These are phyloP conservation scores for Esox masquinongy DNA, from an alignment of 2,797 vertebrate species.

Conservation along the genomic window DNA sequence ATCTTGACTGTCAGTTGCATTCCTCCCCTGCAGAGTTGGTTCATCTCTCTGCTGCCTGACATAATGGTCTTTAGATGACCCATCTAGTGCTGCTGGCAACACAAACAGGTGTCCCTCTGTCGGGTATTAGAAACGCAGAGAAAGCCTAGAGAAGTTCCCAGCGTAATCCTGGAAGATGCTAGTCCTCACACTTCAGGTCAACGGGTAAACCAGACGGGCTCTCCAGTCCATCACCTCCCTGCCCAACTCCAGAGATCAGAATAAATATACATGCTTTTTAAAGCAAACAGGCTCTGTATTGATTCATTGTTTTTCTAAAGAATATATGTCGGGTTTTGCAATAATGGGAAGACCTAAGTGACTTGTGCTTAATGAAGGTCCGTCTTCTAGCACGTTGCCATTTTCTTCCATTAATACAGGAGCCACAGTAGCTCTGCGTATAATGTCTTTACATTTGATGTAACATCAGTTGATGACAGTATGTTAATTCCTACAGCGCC, in stretches of 20 bases:
- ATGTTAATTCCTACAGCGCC: constrained; percentile 4
- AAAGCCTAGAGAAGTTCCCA: constrained; percentile 12
- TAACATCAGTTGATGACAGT: constrained; percentile 19
- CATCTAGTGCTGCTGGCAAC: constrained; percentile 23
- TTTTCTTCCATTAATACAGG: constrained; percentile 31
- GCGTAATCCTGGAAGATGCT: constrained; percentile 20
- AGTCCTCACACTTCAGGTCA: constrained; percentile 10
- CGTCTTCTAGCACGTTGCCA: constrained; percentile 34
- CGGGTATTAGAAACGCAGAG: constrained; percentile 17
- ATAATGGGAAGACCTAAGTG: constrained; percentile 36
- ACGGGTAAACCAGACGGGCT: neutral
- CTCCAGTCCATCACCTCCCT: neutral
- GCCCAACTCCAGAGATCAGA: neutral
- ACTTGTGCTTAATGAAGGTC: constrained; percentile 34
- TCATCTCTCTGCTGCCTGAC: constrained; percentile 28
- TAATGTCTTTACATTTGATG: constrained; percentile 31
- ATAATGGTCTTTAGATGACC: constrained; percentile 25
- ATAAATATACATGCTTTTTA: constrained; percentile 3
- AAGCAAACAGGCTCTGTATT: constrained; percentile 8
- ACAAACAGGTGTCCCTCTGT: constrained; percentile 22
- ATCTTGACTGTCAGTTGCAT: constrained; percentile 15
- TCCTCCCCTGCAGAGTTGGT: neutral
- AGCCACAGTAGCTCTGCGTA: constrained; percentile 12
- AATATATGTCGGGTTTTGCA: constrained; percentile 20
- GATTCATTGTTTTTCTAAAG: constrained; percentile 6